Evolutionary conservation across 2,888 invertebrate genomes (phyloP), one percentile per base, ranked within the genome.

Genomic region (Laspeyria flexula): DNA sequence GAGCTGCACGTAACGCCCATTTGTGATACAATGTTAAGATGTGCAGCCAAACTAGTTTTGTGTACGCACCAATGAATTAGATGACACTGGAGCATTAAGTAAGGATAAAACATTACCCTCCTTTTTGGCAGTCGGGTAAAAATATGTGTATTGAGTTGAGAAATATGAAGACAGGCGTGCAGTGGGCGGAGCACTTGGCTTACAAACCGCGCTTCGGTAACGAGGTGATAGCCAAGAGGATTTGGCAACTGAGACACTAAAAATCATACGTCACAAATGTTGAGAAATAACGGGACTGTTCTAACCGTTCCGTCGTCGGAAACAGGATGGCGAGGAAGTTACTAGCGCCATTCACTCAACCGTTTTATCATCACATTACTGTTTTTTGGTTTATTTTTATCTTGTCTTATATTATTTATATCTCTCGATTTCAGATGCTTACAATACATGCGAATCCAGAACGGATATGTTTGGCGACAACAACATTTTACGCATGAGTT

Each of bases 101-200:
- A 59, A 59, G 57, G 63, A 69, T 75, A 65, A 58, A 48, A 59
- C 52, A 39, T n/a, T n/a, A n/a, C n/a, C n/a, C n/a, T n/a, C n/a
- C n/a, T n/a, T n/a, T n/a, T n/a, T n/a, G n/a, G n/a, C n/a, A n/a
- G n/a, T n/a, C n/a, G n/a, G n/a, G n/a, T n/a, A n/a, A n/a, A n/a
- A n/a, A n/a, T 60, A 67, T 56, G 68, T 55, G 43, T 41, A 53
- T 53, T 43, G 46, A 55, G 43, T 39, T 38, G 38, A 54, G 53
- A 64, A 55, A 58, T 66, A 67, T 65, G 66, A 65, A 53, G 62
- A 60, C 57, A 60, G 45, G 66, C 58, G 55, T 44, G 56, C 58
- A 49, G 63, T 67, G 63, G 77, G 71, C 71, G 70, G 65, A 64
- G 65, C 62, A 64, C 71, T 77, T 79, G 79, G 79, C 77, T 72